phyloP scores from a whole-genome alignment of 2,888 invertebrate species.

The Branchinecta sandiegonensis region DNA sequence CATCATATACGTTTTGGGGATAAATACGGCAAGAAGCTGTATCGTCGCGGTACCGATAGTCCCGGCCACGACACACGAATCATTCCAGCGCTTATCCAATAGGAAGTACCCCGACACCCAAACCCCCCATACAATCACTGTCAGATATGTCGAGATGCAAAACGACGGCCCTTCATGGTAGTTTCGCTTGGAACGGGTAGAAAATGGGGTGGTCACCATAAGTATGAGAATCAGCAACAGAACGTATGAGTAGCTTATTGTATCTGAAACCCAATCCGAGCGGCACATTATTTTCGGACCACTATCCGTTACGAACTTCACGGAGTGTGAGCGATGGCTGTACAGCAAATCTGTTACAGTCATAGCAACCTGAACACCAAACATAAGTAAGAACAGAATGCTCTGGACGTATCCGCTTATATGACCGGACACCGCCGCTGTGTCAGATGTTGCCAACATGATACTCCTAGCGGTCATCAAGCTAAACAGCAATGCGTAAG shows the following conservation, averaged over 20 bases:
- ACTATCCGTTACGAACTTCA: slow-evolving; percentile 36
- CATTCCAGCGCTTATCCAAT: slow-evolving; percentile 31
- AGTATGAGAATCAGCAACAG: slow-evolving; percentile 44
- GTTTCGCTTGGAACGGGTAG: slow-evolving; percentile 48
- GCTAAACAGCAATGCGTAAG: slow-evolving; percentile 48
- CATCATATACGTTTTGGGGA: slow-evolving; percentile 53
- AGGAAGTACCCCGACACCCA: slow-evolving; percentile 45
- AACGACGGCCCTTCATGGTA: slow-evolving; percentile 46
- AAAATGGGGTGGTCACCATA: slow-evolving; percentile 45
- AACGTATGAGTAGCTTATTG: slow-evolving; percentile 45
- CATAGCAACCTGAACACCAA: slow-evolving; percentile 32
- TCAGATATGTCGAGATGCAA: slow-evolving; percentile 40
- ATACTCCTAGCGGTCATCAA: slow-evolving; percentile 48
- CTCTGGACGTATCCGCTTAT: slow-evolving; percentile 53
- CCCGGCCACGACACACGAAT: slow-evolving; percentile 46
- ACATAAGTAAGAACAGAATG: slow-evolving; percentile 38
- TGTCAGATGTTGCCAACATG: slow-evolving; percentile 49
- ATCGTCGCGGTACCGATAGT: slow-evolving; percentile 47
- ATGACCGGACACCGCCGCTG: slow-evolving; percentile 51
- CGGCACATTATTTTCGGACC: slow-evolving; percentile 37
- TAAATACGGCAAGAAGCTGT: slow-evolving; percentile 47
- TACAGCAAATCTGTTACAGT: slow-evolving; percentile 27
- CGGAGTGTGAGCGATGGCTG: not conserved
- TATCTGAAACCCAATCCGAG: slow-evolving; percentile 39
- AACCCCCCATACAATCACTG: slow-evolving; percentile 44